A percentile compares a stretch with the other conserved stretches of the same genome.
Evolutionary conservation across 2,797 vertebrate species (phyloP).

Genomic region (Morelia viridis): DNA sequence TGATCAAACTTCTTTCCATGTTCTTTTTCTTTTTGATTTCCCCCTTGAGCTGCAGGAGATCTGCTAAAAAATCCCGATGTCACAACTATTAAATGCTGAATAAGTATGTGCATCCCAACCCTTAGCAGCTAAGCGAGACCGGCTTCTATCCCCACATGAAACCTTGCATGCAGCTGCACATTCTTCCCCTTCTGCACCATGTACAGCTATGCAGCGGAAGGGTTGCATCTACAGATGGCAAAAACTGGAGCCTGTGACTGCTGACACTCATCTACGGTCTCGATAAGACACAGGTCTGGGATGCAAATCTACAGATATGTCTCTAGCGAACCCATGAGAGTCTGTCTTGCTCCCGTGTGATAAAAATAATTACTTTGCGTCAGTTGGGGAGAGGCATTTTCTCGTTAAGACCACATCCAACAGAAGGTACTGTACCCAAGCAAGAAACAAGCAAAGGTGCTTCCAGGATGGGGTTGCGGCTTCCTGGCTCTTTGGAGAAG

Average conservation of each 20-base stretch:
- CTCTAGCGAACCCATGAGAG: not conserved
- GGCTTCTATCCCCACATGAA: not conserved
- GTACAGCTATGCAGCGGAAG: not conserved
- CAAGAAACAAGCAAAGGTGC: not conserved
- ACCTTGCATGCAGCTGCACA: not conserved
- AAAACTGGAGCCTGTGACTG: not conserved
- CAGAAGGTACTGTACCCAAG: conserved; percentile 41
- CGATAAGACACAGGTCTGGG: not conserved
- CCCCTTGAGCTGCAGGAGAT: not conserved
- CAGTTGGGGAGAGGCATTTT: conserved; percentile 44
- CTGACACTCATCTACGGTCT: not conserved
- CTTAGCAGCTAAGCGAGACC: not conserved
- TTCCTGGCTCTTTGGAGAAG: not conserved
- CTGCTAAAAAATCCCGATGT: not conserved
- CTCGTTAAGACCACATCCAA: conserved; percentile 62
- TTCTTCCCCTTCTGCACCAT: no score
- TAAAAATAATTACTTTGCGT: conserved; percentile 65
- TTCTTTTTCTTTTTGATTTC: not conserved
- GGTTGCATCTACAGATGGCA: no score
- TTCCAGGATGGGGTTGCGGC: not conserved
- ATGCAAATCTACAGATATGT: not conserved
- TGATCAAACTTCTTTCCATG: not conserved
- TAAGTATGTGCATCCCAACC: not conserved
- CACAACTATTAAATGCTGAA: not conserved
- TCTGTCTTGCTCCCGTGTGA: conserved; percentile 15